These are phyloP conservation scores for Hylia prasina DNA, from an alignment of 2,113 vertebrate species.

Conservation along the genomic window DNA sequence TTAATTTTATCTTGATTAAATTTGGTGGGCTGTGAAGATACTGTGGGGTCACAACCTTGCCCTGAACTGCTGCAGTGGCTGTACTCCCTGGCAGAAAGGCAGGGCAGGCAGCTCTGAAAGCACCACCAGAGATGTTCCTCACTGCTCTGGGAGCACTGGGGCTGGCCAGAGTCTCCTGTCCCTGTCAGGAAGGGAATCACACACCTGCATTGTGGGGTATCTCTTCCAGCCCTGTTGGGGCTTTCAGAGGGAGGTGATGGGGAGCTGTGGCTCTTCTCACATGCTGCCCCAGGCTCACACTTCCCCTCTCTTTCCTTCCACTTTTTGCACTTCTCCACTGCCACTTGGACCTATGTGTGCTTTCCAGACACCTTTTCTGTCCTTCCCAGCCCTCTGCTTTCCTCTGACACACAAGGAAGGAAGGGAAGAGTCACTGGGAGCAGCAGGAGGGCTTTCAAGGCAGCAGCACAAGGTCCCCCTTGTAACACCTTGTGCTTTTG, in stretches of 20 bases:
- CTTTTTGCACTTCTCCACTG: not conserved
- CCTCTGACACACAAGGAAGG: not conserved
- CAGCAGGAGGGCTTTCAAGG: not conserved
- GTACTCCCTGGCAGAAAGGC: not conserved
- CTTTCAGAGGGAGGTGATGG: not conserved
- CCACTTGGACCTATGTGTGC: not conserved
- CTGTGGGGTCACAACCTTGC: not conserved
- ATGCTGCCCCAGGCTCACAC: not conserved
- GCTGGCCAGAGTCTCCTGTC: not conserved
- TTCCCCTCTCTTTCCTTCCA: not conserved
- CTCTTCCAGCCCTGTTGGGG: not conserved
- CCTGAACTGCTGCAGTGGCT: not conserved
- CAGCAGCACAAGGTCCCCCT: not conserved
- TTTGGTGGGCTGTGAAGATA: not conserved
- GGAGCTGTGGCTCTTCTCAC: not conserved
- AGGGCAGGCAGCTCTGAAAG: not conserved
- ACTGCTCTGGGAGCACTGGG: not conserved
- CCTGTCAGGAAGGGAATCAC: not conserved
- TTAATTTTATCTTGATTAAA: not conserved
- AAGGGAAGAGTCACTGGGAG: not conserved
- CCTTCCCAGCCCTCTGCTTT: not conserved
- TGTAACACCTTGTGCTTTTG: not conserved
- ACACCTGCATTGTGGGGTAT: accelerated
- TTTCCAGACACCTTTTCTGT: not conserved
- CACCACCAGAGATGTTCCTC: not conserved